Evolutionary conservation across 2,797 vertebrate genomes (phyloP).

Genomic region (Cetoscarus ocellatus): DNA sequence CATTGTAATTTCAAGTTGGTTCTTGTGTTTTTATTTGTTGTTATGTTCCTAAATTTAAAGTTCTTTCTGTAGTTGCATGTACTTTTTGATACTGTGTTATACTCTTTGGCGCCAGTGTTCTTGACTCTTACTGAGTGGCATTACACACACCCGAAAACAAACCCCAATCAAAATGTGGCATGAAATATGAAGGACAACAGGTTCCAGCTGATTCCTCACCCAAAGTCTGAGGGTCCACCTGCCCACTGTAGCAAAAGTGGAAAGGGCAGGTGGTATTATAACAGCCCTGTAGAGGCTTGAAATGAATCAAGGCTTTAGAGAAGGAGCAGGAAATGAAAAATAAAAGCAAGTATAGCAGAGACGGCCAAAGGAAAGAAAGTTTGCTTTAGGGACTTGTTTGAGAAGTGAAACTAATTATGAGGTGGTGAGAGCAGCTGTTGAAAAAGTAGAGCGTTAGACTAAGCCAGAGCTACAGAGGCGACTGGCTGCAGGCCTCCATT

Average conservation of each 20-base stretch:
- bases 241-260: slow-evolving; percentile 25
- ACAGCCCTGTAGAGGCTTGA: slow-evolving; percentile 19
- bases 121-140: slow-evolving; percentile 31
- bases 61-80: too few relatives aligned
- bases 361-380: slow-evolving; percentile 14
- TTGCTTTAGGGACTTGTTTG: slow-evolving; percentile 25
- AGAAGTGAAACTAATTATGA: slow-evolving; percentile 28
- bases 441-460: slow-evolving; percentile 33
- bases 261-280: slow-evolving; percentile 46
- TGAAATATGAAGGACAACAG: slow-evolving; percentile 59
- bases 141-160: slow-evolving; percentile 22
- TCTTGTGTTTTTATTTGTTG: too few relatives aligned
- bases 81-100: too few relatives aligned
- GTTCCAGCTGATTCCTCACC: slow-evolving; percentile 50
- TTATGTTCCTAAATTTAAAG: too few relatives aligned
- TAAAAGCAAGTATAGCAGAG: slow-evolving; percentile 26
- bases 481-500: slow-evolving; percentile 42
- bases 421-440: slow-evolving; percentile 42
- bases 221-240: slow-evolving; percentile 23
- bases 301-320: slow-evolving; percentile 22
- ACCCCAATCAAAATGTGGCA: slow-evolving; percentile 45
- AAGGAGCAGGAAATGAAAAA: slow-evolving; percentile 10
- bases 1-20: too few relatives aligned
- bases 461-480: slow-evolving; percentile 31
- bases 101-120: neutral